Evolutionary conservation across 2,888 invertebrate genomes (phyloP), one percentile per base, ranked within the genome.

Genomic region (Heliconius hortense): DNA sequence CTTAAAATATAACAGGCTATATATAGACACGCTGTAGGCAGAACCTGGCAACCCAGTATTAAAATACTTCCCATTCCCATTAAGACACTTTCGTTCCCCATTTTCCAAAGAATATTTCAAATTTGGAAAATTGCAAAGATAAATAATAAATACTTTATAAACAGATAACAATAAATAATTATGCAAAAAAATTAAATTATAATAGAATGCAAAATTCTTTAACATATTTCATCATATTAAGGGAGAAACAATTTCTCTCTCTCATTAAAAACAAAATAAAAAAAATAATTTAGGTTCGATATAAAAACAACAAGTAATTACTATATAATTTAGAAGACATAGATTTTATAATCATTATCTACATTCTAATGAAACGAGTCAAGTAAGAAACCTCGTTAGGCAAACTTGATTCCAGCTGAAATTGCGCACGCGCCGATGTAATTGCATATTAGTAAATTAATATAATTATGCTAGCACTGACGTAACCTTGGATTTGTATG

Each of bases 381-480:
- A 62, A 72, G 62, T 56, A 75, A 71, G 72, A 67, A 60, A 72
- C 62, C 43, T 72, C 75, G 72, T 69, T 72, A 75, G 64, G 68
- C 53, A 53, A 53, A 69, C 68, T 53, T 31, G 68, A 68, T 69
- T 53, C 31, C 13, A 69, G 28, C 53, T 53, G 53, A 56, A 72
- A 69, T 64, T 59, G 66, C 74, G 31, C 72, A 56, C 62, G 63
- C 64, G 56, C 59, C 68, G 28, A 48, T 69, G 68, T 74, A 72
- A 69, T 69, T 72, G 63, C 53, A 75, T 77, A 66, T 75, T 72
- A 72, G 48, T 72, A 63, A 64, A 68, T 64, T 74, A 59, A 63
- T 73, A 73, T 64, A 63, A 76, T 71, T 71, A 56, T 18, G 59
- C 59, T 39, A 21, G 48, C 7, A 60, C 35, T 71, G 4, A 71